Evolutionary conservation across 2,888 invertebrate genomes (phyloP), one percentile per base, ranked within the genome.

Genomic region (Drosophila tripunctata): DNA sequence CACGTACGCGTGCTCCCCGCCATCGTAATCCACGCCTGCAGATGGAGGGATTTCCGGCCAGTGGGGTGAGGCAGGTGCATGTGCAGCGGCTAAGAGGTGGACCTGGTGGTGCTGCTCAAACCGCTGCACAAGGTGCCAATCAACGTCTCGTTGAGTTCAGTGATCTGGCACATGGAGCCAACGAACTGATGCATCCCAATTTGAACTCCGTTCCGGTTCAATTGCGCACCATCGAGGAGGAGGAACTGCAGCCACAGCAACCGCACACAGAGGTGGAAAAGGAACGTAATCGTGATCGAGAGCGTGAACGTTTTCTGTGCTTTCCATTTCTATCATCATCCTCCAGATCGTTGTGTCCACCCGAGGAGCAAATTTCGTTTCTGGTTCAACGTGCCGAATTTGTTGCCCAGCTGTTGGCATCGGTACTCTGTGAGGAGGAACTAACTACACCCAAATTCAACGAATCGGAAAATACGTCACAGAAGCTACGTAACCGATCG

Each of bases 341-440:
- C 0, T 21, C 68, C 22, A 15, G 5, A 2, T 10, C 14, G 0
- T 10, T 19, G 0, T 55, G 57, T 8, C 48, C 55, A 1, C 22
- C 54, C 1, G 66, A 60, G 0, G 60, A 71, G n/a, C 75, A 64
- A 2, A 30, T 31, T 0, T 19, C 5, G 1, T 80, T 85, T n/a
- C 27, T 78, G 2, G 17, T 51, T 0, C 56, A 78, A 2, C 85
- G 83, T 1, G 68, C 83, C 3, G 83, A 84, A 2, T 84, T 85
- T 10, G 83, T 84, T 2, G 45, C 80, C 30, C 85, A 84, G 10
- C 50, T 84, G 12, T 5, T 84, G 2, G 65, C 70, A 8, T 84
- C 83, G 12, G 65, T 81, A 8, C 48, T 84, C 12, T 61, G 65
- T n/a, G 80, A 77, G 21, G 81, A 82, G 27, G 50, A 82, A 4